Base-by-base conservation (phyloP, 2,113 vertebrate species). In the Furnarius figulus region DNA sequence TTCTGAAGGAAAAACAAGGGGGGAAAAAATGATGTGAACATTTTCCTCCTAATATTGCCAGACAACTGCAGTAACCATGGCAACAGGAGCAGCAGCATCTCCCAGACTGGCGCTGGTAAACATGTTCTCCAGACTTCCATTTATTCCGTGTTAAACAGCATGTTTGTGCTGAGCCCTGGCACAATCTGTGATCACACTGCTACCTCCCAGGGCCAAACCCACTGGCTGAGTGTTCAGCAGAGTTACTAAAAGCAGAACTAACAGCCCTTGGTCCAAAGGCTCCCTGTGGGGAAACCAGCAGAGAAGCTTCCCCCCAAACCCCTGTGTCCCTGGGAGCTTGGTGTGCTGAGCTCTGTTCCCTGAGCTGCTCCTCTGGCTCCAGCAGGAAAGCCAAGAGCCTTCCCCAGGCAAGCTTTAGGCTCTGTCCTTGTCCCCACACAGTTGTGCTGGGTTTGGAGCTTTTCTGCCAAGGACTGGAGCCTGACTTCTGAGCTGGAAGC, bases 61-160 rank as follows among this genome's bases (percentile, higher is more conserved):
- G 62, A 66, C 85, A 49, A 73, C 67, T 35, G 47, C 1, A 4
- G 92, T 96, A 55, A 39, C 95, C 95, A 96, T 65, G 72, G 93
- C 87, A 96, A 96, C 92, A 19, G n/a, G 33, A 93, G 55, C 35
- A 96, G 82, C 67, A 90, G 74, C 22, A 8, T 87, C 87, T 50
- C 55, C 4, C 17, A 71, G 77, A 49, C n/a, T 2, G 39, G 19
- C 25, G 27, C 82, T 93, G 82, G 79, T 84, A 91, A 94, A 96
- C 91, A 80, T 10, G 31, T 70, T 59, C 71, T 20, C 58, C 0
- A 37, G 59, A 14, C 53, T 58, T 28, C 30, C 39, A 5, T 10
- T 39, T 19, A 70, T 61, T 27, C 52, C 10, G 40, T 47, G 90
- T 12, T 39, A 74, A 67, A 82, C n/a, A 62, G 70, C 53, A 50